phyloP scores from a whole-genome alignment of 30 jellyfish, hydroid and myxozoan species.

The Mastigias papua region DNA sequence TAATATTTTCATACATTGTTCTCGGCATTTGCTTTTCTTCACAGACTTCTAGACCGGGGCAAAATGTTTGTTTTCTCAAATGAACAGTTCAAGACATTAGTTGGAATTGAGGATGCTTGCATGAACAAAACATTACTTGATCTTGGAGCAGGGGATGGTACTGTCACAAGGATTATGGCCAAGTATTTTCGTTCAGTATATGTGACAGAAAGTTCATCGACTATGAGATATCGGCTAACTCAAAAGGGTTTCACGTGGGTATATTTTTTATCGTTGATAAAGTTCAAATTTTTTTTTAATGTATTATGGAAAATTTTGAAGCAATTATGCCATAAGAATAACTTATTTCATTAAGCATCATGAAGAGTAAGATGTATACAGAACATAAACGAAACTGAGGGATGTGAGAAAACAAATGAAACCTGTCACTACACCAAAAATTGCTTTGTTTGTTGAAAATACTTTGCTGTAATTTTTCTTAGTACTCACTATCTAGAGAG shows the following conservation, averaged over 20 bases:
- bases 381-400: too few species aligned
- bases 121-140: constrained; percentile 72
- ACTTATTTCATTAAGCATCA: too few species aligned
- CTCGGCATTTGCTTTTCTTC: too few species aligned
- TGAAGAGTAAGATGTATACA: too few species aligned
- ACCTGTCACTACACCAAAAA: too few species aligned
- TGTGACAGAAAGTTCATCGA: constrained; percentile 88
- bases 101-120: constrained; percentile 54
- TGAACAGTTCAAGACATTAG: constrained; percentile 75
- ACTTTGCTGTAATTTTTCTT: too few species aligned
- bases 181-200: constrained; percentile 50
- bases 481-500: too few species aligned
- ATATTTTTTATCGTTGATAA: not conserved
- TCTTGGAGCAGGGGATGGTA: constrained; percentile 98
- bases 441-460: too few species aligned
- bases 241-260: constrained; percentile 89
- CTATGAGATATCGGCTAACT: constrained; percentile 87
- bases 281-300: not conserved
- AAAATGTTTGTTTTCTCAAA: constrained; percentile 92
- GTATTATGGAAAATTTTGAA: not conserved
- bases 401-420: too few species aligned
- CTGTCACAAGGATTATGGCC: constrained; percentile 63
- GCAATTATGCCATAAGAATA: too few species aligned
- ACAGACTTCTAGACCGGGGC: constrained; percentile 86
- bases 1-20: too few species aligned